Evolutionary conservation across 2,888 invertebrate species (phyloP), one percentile per base, ranked within the genome.

Genomic region (Sphaeridia pumilis): DNA sequence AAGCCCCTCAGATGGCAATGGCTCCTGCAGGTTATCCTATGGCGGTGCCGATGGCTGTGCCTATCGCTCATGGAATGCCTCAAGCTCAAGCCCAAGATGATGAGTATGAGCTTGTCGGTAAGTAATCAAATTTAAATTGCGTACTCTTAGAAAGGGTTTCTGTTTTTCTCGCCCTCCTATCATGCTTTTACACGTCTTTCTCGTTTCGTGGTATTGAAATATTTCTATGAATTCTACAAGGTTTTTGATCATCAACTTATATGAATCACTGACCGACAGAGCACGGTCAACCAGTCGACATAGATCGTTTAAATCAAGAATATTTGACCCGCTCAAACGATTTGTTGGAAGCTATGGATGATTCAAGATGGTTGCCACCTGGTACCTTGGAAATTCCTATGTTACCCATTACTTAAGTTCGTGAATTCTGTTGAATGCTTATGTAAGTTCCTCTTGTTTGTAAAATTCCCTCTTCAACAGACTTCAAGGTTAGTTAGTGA

Each of bases 101-200:
- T 54, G 65, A 65, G 46, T 65, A 62, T 50, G 65, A 65, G 57
- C 61, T 65, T 57, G 63, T 65, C 46, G 63, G 65, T 63, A 59
- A 60, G 63, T 59, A 31, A 7, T 31, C 14, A 31, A 31, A 31
- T 10, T 10, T 10, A 7, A 10, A 10, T 31, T 31, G 31, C 31
- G 14, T 31, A 31, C 14, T 7, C 17, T 17, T 5, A 14, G 38
- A 14, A 38, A 38, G 5, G 5, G 5, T 38, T 38, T 5, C 17
- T 5, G 17, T 20, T 17, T 38, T 14, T 12, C 7, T 17, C 7
- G 5, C 17, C 5, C 38, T 38, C 20, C 38, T 7, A 20, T 31
- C 25, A 31, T 31, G 20, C 17, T 21, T 14, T 21, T 14, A 14
- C 14, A 17, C 2, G 7, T 22, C n/a, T 22, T 12, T 4, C 17